These are phyloP conservation scores for Notarius lentiginosus DNA, from an alignment of 2,113 vertebrate species.

Conservation along the genomic window DNA sequence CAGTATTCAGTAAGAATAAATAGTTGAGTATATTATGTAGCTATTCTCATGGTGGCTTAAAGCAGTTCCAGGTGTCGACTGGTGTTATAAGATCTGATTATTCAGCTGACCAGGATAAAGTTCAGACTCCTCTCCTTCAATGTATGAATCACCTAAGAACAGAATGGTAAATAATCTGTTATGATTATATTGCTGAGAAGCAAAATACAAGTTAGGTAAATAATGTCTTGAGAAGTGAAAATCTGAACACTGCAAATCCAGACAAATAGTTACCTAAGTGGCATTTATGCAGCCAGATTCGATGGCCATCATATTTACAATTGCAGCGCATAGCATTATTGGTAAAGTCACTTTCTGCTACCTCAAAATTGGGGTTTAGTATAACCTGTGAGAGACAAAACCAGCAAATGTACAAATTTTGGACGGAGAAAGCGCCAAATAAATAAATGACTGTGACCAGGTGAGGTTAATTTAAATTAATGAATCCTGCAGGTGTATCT, in stretches of 20 bases:
- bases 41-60: not conserved
- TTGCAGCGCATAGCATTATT: constrained; percentile 98
- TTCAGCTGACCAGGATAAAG: constrained; percentile 93
- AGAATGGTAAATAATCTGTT: not conserved
- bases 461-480: constrained; percentile 19
- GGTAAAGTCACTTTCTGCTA: constrained; percentile 95
- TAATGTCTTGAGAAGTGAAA: not conserved
- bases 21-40: constrained; percentile 5
- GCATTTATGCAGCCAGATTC: constrained; percentile 95
- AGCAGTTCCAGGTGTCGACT: not conserved
- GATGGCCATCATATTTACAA: constrained; percentile 95
- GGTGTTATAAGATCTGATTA: constrained; percentile 84
- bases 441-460: not conserved
- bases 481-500: not conserved
- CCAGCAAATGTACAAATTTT: not conserved
- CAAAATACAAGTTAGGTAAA: not conserved
- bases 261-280: constrained; percentile 79
- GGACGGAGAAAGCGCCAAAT: not conserved
- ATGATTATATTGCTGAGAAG: not conserved
- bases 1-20: constrained; percentile 28
- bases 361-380: constrained; percentile 92
- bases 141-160: constrained; percentile 84
- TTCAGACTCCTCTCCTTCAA: constrained; percentile 88
- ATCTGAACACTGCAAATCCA: not conserved
- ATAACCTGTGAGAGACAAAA: constrained; percentile 75